Conservation (phyloP, 2,113 vertebrate species). For the Brachyistius frenatus region DNA sequence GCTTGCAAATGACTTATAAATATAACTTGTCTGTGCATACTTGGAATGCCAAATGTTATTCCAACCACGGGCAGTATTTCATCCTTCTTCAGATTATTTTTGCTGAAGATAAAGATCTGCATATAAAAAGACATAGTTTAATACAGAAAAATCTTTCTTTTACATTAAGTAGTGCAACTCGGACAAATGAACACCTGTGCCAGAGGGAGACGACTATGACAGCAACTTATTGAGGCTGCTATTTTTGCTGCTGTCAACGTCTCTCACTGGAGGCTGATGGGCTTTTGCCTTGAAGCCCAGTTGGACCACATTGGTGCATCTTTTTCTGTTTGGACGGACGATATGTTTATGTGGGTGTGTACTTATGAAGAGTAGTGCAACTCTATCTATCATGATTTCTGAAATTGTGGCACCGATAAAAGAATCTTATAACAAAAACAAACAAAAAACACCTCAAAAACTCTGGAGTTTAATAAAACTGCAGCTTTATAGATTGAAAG, state of each 20-base stretch:
- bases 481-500: slow-evolving; percentile 9
- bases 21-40: too few species aligned
- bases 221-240: slow-evolving; percentile 44
- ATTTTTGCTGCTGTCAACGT: slow-evolving; percentile 43
- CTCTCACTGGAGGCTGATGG: slow-evolving; percentile 8
- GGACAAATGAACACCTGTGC: neutral
- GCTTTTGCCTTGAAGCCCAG: neutral
- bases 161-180: too few species aligned
- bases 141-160: too few species aligned
- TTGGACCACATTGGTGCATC: neutral
- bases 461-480: neutral
- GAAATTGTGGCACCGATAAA: neutral
- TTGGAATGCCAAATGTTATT: too few species aligned
- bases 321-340: neutral
- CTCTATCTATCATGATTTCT: neutral
- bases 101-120: too few species aligned
- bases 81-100: too few species aligned
- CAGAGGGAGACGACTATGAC: slow-evolving; percentile 36
- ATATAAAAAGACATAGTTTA: too few species aligned
- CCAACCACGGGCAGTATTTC: too few species aligned
- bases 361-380: too few species aligned
- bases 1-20: too few species aligned
- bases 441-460: neutral
- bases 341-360: neutral
- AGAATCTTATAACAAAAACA: neutral